A percentile compares a stretch with the other conserved stretches of the same genome.
Conservation (phyloP, 2,888 invertebrate species). For the Archaeoteleia sp. region DNA sequence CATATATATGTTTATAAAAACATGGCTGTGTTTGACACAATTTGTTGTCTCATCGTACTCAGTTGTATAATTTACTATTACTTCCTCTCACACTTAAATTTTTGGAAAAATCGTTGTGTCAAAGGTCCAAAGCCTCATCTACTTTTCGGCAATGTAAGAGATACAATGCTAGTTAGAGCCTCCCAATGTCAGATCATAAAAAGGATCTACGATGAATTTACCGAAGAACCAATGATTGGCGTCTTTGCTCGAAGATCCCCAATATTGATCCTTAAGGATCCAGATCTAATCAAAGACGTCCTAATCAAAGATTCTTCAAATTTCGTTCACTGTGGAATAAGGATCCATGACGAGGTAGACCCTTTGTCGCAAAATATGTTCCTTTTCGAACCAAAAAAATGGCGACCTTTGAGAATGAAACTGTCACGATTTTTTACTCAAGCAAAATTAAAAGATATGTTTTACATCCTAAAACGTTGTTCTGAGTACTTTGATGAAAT, state of each 20-base stretch:
- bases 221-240: slow-evolving; percentile 63
- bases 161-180: slow-evolving; percentile 53
- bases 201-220: slow-evolving; percentile 31
- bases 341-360: slow-evolving; percentile 73
- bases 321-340: slow-evolving; percentile 64
- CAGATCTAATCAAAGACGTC: slow-evolving; percentile 69
- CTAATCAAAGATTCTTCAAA: slow-evolving; percentile 73
- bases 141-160: slow-evolving; percentile 73
- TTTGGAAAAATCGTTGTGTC: slow-evolving; percentile 73
- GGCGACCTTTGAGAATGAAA: slow-evolving; percentile 76
- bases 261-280: slow-evolving; percentile 69
- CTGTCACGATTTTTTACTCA: slow-evolving; percentile 76
- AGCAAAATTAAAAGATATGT: slow-evolving; percentile 76
- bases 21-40: no score
- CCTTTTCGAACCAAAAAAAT: slow-evolving; percentile 73
- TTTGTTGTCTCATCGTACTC: background rate
- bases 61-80: slow-evolving; percentile 65
- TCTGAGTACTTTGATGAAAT: slow-evolving; percentile 72
- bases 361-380: slow-evolving; percentile 75
- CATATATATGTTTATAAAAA: no score
- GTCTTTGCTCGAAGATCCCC: slow-evolving; percentile 69
- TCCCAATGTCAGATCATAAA: slow-evolving; percentile 1
- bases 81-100: slow-evolving; percentile 66
- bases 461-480: slow-evolving; percentile 75
- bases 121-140: slow-evolving; percentile 70